These are phyloP conservation scores for Danio albolineatus DNA, from an alignment of 2,797 vertebrate genomes.

Conservation along the genomic window DNA sequence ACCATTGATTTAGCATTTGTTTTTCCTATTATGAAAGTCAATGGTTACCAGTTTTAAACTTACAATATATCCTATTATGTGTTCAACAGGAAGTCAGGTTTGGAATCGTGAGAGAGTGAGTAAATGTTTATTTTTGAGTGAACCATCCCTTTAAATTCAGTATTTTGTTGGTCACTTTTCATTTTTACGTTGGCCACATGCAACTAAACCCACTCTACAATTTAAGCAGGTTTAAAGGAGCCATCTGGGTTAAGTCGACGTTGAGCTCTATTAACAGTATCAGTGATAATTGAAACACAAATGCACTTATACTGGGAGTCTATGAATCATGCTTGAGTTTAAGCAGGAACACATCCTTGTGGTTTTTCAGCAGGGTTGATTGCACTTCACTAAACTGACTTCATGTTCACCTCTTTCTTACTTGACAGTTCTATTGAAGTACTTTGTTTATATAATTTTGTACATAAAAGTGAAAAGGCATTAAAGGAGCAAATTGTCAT, in stretches of 20 bases:
- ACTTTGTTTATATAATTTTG: conserved; percentile 30
- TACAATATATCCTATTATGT: no score
- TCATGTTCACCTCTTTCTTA: conserved; percentile 23
- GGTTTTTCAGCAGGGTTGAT: background rate
- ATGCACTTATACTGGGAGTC: background rate
- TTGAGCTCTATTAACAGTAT: background rate
- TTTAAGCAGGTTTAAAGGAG: background rate
- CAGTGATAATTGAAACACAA: background rate
- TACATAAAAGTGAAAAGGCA: conserved; percentile 54
- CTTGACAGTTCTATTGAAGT: conserved; percentile 56
- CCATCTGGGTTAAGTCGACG: background rate
- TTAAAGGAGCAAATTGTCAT: conserved; percentile 60
- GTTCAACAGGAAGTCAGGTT: no score
- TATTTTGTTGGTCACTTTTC: no score
- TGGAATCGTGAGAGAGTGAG: no score
- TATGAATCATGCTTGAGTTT: background rate
- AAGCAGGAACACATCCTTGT: background rate
- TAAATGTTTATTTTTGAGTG: no score
- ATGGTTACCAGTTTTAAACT: no score
- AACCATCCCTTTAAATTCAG: no score
- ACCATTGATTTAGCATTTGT: no score
- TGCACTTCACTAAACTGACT: conserved; percentile 27
- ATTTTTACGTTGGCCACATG: no score
- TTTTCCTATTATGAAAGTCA: no score
- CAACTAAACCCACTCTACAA: no score